Percentiles rank a stretch among this genome's conserved stretches.
Conservation (phyloP, 2,888 invertebrate genomes). For the Rapana venosa region DNA sequence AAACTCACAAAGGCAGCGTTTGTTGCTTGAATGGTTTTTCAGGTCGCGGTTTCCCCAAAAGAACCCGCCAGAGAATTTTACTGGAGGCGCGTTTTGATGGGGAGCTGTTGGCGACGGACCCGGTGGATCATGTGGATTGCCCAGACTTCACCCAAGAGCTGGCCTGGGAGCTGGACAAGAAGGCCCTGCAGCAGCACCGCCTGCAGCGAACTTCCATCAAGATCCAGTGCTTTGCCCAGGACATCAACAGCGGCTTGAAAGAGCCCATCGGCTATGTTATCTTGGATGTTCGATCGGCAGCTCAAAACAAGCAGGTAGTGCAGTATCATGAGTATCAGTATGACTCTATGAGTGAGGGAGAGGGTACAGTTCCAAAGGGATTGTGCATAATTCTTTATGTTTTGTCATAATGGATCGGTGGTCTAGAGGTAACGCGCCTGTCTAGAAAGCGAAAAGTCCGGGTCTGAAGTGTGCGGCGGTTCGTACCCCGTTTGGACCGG, state of each 20-base stretch:
- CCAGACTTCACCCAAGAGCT: slow-evolving; percentile 79
- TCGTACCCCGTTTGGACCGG: no score
- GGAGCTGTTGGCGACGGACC: slow-evolving; percentile 78
- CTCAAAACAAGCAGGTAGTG: slow-evolving; percentile 70
- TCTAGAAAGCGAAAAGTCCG: no score
- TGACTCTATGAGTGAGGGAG: no score
- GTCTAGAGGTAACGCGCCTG: no score
- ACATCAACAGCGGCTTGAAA: slow-evolving; percentile 71
- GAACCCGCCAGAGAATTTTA: slow-evolving; percentile 74
- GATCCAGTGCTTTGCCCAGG: slow-evolving; percentile 78
- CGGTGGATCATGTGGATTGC: slow-evolving; percentile 76
- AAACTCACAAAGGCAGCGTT: no score
- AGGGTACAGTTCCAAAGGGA: no score
- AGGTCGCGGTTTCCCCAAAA: slow-evolving; percentile 78
- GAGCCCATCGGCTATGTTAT: slow-evolving; percentile 79
- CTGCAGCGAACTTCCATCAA: slow-evolving; percentile 79
- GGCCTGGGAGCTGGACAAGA: slow-evolving; percentile 79
- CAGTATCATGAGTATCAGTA: no score
- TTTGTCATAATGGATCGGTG: no score
- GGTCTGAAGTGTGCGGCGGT: no score
- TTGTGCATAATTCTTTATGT: no score
- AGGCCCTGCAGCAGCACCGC: slow-evolving; percentile 78
- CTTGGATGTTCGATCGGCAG: slow-evolving; percentile 78
- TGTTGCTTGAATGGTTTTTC: neutral
- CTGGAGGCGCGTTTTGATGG: slow-evolving; percentile 79